A percentile compares a stretch with the other conserved stretches of the same genome.
Conservation (phyloP, 2,797 vertebrate species). For the Distichodus sexfasciatus region DNA sequence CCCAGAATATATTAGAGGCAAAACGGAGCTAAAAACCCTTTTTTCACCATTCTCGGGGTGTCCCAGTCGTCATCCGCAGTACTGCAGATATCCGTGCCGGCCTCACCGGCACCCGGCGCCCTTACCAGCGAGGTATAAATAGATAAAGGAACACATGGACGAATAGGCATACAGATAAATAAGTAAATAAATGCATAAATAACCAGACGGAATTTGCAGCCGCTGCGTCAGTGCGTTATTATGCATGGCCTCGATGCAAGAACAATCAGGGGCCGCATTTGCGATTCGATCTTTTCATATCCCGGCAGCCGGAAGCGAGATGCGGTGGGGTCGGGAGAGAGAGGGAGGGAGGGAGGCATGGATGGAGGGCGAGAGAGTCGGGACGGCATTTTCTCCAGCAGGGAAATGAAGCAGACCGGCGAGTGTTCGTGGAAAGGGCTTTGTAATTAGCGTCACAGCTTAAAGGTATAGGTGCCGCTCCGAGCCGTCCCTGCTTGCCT, state of each 20-base stretch:
- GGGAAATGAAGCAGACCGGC: constrained; percentile 10
- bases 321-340: not conserved
- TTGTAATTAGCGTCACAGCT: constrained; percentile 43
- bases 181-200: constrained; percentile 4
- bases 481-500: not conserved
- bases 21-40: not conserved
- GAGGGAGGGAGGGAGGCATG: no score
- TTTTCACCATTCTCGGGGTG: not conserved
- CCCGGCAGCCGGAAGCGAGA: not conserved
- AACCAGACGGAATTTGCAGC: not conserved
- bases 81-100: not conserved
- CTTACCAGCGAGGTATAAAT: not conserved
- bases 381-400: constrained; percentile 20
- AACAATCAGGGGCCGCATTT: not conserved
- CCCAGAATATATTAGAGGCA: no score
- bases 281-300: not conserved
- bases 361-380: not conserved
- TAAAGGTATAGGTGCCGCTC: constrained; percentile 3
- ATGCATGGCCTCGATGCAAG: constrained; percentile 15
- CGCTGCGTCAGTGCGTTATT: not conserved
- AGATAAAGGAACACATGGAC: constrained; percentile 13
- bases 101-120: not conserved
- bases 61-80: not conserved
- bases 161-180: constrained; percentile 12
- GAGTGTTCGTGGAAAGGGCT: constrained; percentile 9